Percentiles rank a stretch among this genome's conserved stretches.
Conservation (phyloP, 53 echinoderm and acorn worm genomes). For the Stichopus horrens region DNA sequence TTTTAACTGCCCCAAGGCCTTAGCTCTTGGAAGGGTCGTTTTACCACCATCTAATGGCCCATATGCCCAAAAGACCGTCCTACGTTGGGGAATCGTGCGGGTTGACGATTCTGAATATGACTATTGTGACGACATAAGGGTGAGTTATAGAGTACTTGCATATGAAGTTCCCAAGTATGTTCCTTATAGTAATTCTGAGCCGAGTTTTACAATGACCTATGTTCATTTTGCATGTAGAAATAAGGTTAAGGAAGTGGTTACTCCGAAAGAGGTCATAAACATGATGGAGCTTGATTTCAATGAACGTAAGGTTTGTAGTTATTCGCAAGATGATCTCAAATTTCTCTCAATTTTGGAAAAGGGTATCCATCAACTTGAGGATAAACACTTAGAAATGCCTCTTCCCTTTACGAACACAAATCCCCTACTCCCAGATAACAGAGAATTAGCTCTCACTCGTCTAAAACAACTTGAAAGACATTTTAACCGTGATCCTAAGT, state of each 20-base stretch:
- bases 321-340: background rate
- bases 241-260: background rate
- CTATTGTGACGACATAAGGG: background rate
- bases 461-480: background rate
- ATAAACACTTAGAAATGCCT: conserved; percentile 42
- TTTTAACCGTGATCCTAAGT: background rate
- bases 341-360: conserved; percentile 52
- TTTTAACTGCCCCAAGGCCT: too few relatives aligned
- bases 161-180: background rate
- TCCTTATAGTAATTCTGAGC: too few relatives aligned
- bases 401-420: conserved; percentile 20
- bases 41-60: too few relatives aligned
- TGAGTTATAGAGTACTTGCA: background rate
- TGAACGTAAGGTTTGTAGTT: background rate
- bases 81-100: background rate
- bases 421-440: conserved; percentile 11
- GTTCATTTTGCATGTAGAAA: too few relatives aligned
- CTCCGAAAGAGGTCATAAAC: background rate
- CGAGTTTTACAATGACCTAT: too few relatives aligned
- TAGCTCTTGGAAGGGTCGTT: too few relatives aligned
- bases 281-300: background rate
- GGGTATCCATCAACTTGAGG: conserved; percentile 27
- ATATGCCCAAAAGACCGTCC: background rate
- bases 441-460: background rate
- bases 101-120: background rate